Percentiles rank a stretch among this genome's conserved stretches.
Conservation (phyloP, 2,797 vertebrate genomes). For the Gymnoscopelus microlampas region DNA sequence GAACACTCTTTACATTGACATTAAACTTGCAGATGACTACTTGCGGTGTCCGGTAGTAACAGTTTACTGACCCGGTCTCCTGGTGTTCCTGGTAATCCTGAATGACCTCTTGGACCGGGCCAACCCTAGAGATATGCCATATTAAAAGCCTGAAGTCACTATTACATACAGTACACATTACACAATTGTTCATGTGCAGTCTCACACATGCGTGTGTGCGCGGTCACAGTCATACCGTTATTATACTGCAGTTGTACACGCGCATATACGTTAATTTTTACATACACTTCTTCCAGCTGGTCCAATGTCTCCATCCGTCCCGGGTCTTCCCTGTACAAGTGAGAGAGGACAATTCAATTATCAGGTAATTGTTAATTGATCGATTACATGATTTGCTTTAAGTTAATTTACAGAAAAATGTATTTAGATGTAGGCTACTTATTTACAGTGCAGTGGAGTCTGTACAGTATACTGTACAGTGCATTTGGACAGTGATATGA, state of each 20-base stretch:
- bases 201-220: slow-evolving; percentile 2
- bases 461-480: no score
- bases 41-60: not conserved
- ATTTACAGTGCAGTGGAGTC: no score
- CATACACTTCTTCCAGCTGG: slow-evolving; percentile 44
- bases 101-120: slow-evolving; percentile 43
- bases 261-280: not conserved
- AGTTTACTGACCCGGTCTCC: slow-evolving; percentile 51
- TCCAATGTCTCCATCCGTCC: slow-evolving; percentile 64
- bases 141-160: slow-evolving; percentile 10
- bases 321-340: slow-evolving; percentile 63
- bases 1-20: not conserved
- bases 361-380: no score
- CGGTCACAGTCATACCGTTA: not conserved
- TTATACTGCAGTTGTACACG: not conserved
- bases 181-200: not conserved
- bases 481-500: no score
- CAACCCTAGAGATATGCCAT: slow-evolving; percentile 58
- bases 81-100: slow-evolving; percentile 51
- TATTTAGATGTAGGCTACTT: no score
- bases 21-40: not conserved
- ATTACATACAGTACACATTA: not conserved
- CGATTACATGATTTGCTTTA: no score
- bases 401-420: no score
- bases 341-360: slow-evolving; percentile 9